Evolutionary conservation across 2,113 vertebrate genomes (phyloP), one percentile per base, ranked within the genome.

Genomic region (Anser cygnoides): DNA sequence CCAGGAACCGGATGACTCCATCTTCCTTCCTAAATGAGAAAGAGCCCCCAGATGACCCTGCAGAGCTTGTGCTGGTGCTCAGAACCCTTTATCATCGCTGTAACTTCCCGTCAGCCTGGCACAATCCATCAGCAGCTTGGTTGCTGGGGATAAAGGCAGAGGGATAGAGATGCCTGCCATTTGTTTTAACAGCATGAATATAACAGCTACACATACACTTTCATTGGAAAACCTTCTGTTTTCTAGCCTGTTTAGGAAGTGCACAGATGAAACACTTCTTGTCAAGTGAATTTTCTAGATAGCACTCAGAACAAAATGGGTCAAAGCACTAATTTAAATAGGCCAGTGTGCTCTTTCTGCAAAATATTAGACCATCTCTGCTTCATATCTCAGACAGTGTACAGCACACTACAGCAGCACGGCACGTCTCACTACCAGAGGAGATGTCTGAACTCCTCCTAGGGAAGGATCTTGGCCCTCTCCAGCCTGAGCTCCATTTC

Each of bases 251-350:
- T 76, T 94, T 91, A 66, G 83, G 80, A 87, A 94, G 86, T 26
- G 58, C 67, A 94, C 86, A 91, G 91, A 90, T 91, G 84, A 97
- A 94, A 94, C 66, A 86, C 70, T 94, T 91, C 86, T 96, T 93
- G 92, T 80, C 92, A 95, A 96, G 66, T 62, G 87, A 96, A 84
- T 85, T 76, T 92, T 93, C 87, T 79, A 66, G 81, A 95, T 66
- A 74, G 66, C 80, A 92, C 0, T 0, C 50, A 66, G 62, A 95
- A 54, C 59, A 93, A 95, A 95, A 93, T 94, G 88, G 95, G 96
- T 96, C 92, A 97, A 84, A 92, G 90, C 73, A 93, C 84, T 96
- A 94, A 87, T 94, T 87, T 95, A 97, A 96, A 84, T 89, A 96
- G 90, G 95, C 54, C 93, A 96, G 43, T 50, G 70, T 62, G 86